Conservation (phyloP, 2,113 vertebrate species). For the Urocolius indicus region DNA sequence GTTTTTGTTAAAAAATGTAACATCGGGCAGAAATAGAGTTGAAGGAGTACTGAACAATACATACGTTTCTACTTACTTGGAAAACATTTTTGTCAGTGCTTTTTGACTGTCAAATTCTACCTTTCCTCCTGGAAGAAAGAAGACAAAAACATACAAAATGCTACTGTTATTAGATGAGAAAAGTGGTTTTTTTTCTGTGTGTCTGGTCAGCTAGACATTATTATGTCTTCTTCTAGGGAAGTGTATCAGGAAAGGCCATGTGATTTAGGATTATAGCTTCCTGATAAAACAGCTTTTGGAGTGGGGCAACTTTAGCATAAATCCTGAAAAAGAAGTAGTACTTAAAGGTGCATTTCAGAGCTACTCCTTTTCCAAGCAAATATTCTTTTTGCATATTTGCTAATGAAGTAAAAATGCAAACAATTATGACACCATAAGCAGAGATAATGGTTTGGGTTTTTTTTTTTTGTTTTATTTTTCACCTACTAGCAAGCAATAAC, state of each 20-base stretch:
- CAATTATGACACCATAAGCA: background rate
- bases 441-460: background rate
- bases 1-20: background rate
- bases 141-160: background rate
- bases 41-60: background rate
- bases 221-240: background rate
- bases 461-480: background rate
- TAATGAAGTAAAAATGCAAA: background rate
- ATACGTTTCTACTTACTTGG: background rate
- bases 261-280: background rate
- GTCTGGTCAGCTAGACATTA: background rate
- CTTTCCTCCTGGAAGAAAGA: background rate
- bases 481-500: background rate
- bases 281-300: background rate
- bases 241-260: background rate
- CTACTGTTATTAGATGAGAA: background rate
- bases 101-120: background rate
- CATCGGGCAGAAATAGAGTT: background rate
- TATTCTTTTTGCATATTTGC: background rate
- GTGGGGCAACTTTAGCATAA: background rate
- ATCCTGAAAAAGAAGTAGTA: background rate
- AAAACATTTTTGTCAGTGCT: background rate
- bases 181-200: accelerated
- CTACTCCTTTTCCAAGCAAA: background rate
- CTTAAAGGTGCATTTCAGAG: background rate